These are phyloP conservation scores for Ahaetulla prasina DNA, from an alignment of 2,113 vertebrate species.

Conservation along the genomic window DNA sequence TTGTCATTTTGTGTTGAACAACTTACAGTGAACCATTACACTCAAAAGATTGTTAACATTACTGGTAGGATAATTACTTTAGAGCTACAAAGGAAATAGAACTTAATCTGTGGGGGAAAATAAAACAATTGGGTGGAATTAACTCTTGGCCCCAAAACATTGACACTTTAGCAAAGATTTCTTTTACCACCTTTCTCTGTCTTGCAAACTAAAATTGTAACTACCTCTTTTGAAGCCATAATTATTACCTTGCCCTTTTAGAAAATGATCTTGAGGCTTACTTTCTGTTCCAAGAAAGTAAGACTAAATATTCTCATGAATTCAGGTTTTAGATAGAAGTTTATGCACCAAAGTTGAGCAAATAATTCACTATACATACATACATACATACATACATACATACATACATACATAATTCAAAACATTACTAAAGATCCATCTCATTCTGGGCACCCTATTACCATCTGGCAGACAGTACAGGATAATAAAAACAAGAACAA, in stretches of 20 bases:
- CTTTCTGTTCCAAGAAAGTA: conserved; percentile 3
- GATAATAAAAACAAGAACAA: too few relatives aligned
- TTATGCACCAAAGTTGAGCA: conserved; percentile 9
- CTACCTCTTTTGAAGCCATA: neutral
- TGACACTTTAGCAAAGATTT: neutral
- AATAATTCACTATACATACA: conserved; percentile 8
- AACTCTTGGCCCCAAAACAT: neutral
- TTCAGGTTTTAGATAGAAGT: neutral
- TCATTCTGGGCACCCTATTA: too few relatives aligned
- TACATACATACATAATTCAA: too few relatives aligned
- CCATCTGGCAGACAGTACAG: too few relatives aligned
- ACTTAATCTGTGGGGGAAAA: neutral
- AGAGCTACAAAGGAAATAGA: neutral
- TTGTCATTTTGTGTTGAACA: neutral
- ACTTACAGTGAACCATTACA: neutral
- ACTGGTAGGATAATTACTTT: neutral
- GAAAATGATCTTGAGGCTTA: conserved; percentile 7
- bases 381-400: neutral
- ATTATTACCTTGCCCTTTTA: conserved; percentile 16
- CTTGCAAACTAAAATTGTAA: neutral
- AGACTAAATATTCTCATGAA: neutral
- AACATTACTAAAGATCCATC: too few relatives aligned
- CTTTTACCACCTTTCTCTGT: neutral
- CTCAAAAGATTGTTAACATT: neutral
- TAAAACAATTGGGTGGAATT: neutral